These are phyloP conservation scores for Astropecten irregularis DNA, from an alignment of 53 echinoderm and acorn worm species.

Conservation along the genomic window DNA sequence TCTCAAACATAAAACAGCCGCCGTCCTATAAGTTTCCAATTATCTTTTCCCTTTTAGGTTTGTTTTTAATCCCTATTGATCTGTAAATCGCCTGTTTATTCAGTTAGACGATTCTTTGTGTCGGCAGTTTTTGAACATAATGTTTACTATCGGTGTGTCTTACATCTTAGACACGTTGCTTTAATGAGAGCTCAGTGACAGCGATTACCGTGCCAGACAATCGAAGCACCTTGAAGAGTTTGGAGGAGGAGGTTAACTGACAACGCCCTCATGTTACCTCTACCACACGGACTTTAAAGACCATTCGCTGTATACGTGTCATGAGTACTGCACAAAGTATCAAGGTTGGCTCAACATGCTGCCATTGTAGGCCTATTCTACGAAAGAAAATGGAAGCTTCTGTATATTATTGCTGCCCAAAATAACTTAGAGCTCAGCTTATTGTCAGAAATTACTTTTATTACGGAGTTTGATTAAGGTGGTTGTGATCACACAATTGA, in stretches of 20 bases:
- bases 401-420: too few species aligned
- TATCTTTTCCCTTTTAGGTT: background rate
- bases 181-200: background rate
- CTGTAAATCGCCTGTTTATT: constrained; percentile 28
- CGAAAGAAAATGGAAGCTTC: too few species aligned
- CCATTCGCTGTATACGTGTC: too few species aligned
- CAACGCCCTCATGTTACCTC: background rate
- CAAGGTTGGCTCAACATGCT: too few species aligned
- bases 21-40: background rate
- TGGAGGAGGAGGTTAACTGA: background rate
- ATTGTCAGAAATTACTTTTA: too few species aligned
- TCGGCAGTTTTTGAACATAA: constrained; percentile 20
- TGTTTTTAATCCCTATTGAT: constrained; percentile 25
- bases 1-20: background rate
- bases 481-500: too few species aligned
- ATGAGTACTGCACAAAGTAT: too few species aligned
- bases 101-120: constrained; percentile 9
- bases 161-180: constrained; percentile 12
- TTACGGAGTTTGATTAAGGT: too few species aligned
- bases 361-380: too few species aligned
- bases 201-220: too few species aligned
- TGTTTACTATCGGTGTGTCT: constrained; percentile 7
- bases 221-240: background rate
- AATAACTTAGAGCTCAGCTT: too few species aligned
- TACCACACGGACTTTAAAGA: too few species aligned